Evolutionary conservation across 1,140 invertebrate genomes (phyloP).

Genomic region (Andrena cerasifolii): DNA sequence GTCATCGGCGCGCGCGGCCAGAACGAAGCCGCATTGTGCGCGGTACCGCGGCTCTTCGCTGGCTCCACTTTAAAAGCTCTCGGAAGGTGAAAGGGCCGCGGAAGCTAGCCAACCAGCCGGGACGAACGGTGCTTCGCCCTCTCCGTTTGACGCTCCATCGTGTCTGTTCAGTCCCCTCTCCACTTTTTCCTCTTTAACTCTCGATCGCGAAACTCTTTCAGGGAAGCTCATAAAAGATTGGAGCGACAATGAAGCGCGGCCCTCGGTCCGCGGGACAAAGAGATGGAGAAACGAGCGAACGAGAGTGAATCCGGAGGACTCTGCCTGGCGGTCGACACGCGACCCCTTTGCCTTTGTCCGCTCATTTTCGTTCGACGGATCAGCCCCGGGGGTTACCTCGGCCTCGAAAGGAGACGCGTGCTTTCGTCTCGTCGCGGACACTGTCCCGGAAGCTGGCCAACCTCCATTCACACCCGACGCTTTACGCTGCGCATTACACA

Average conservation of each 20-base stretch:
- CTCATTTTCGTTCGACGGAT: slow-evolving; percentile 17
- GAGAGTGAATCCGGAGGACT: slow-evolving; percentile 4
- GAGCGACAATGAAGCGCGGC: slow-evolving; percentile 29
- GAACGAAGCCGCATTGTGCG: slow-evolving; percentile 20
- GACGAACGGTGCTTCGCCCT: slow-evolving; percentile 6
- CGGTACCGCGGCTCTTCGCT: slow-evolving; percentile 25
- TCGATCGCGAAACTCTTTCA: slow-evolving; percentile 36
- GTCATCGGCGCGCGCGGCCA: slow-evolving; percentile 34
- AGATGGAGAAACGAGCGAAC: not conserved
- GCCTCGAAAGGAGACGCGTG: slow-evolving; percentile 7
- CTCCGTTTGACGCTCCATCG: slow-evolving; percentile 40
- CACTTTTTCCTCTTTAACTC: not conserved
- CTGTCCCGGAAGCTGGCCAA: not conserved
- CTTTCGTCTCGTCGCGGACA: not conserved
- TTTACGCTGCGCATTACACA: too few relatives aligned
- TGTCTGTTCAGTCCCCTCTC: not conserved
- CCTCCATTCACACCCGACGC: not conserved
- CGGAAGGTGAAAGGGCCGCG: slow-evolving; percentile 38
- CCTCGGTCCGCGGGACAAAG: not conserved
- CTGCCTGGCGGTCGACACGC: slow-evolving; percentile 40
- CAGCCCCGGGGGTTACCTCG: not conserved
- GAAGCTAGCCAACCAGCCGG: not conserved
- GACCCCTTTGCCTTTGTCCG: slow-evolving; percentile 40
- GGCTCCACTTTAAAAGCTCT: slow-evolving; percentile 54
- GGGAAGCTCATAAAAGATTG: slow-evolving; percentile 36